These are phyloP conservation scores for Mus pahari DNA, from an alignment of 2,113 vertebrate species.

Conservation along the genomic window DNA sequence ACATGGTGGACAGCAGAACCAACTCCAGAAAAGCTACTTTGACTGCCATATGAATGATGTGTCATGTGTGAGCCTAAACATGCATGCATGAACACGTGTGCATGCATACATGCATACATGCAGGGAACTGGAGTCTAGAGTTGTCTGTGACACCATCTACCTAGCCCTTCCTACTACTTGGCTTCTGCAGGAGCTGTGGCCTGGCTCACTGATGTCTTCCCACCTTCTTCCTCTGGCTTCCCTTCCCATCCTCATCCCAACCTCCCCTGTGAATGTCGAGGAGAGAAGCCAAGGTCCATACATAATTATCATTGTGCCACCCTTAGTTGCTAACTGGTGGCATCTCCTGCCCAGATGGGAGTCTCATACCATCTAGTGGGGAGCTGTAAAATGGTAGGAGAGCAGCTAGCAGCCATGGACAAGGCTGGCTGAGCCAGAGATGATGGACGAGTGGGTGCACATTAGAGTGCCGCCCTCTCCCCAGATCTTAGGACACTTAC, in stretches of 20 bases:
- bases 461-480: neutral
- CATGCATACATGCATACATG: too few relatives aligned
- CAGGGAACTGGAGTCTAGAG: neutral
- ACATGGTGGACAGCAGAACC: neutral
- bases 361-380: neutral
- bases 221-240: fast-evolving
- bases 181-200: neutral
- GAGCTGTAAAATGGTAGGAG: neutral
- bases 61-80: neutral
- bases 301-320: neutral
- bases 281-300: neutral
- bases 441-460: fast-evolving
- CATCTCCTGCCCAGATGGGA: neutral
- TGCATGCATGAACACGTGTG: neutral
- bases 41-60: too few relatives aligned
- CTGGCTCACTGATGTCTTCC: too few relatives aligned
- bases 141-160: neutral
- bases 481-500: neutral
- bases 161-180: neutral
- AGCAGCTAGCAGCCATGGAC: fast-evolving
- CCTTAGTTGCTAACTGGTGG: neutral
- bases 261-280: neutral
- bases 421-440: neutral
- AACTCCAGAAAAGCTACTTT: neutral
- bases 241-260: neutral